Conservation (phyloP, 2,888 invertebrate genomes). For the Frankliniella fusca region DNA sequence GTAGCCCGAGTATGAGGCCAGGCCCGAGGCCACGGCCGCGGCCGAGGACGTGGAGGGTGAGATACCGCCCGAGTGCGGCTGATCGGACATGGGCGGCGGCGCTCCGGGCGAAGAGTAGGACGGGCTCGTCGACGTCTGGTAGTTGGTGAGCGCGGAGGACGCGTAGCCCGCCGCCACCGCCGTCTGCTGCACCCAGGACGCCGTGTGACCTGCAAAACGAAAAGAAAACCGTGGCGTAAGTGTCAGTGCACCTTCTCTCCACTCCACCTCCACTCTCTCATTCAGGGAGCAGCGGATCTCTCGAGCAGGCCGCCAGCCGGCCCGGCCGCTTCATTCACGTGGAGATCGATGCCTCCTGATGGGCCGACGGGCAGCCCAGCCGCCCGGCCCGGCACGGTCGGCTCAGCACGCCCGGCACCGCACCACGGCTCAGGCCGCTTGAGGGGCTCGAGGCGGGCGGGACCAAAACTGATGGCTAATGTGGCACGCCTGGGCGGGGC, state of each 20-base stretch:
- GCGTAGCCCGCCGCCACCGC: conserved; percentile 37
- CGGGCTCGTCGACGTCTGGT: conserved; percentile 28
- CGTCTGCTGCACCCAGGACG: conserved; percentile 40
- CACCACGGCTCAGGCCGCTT: too few species aligned
- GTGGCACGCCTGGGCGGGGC: neutral
- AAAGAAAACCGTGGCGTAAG: neutral
- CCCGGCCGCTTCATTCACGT: neutral
- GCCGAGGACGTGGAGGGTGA: neutral
- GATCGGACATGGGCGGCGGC: neutral
- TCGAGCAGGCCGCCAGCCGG: too few species aligned
- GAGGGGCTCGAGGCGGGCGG: too few species aligned
- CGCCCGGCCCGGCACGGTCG: too few species aligned
- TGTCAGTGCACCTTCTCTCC: neutral
- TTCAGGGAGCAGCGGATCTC: neutral
- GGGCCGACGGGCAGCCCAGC: too few species aligned
- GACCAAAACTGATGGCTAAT: too few species aligned
- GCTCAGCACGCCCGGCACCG: too few species aligned
- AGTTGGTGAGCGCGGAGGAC: conserved; percentile 13
- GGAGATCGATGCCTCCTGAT: neutral
- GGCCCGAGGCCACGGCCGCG: neutral
- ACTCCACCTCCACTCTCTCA: neutral
- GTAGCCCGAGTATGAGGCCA: neutral
- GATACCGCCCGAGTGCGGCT: neutral
- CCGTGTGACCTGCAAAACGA: conserved; percentile 37
- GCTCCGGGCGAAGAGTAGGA: neutral